These are phyloP conservation scores for Elaphurus davidianus DNA, from an alignment of 2,113 vertebrate species.

Conservation along the genomic window DNA sequence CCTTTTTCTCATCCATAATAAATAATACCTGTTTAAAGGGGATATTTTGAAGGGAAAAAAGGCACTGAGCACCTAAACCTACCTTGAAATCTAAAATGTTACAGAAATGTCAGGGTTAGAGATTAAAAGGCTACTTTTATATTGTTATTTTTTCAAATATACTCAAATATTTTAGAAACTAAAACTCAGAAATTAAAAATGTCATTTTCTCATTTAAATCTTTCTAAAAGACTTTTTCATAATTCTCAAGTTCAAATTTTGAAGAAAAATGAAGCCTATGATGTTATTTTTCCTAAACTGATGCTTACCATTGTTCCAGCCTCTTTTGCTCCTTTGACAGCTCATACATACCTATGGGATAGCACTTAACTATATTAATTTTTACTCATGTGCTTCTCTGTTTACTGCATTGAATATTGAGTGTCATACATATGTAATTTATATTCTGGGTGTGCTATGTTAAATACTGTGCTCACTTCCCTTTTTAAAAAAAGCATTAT, in stretches of 20 bases:
- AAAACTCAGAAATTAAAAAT: background rate
- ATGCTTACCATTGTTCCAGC: background rate
- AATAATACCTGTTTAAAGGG: background rate
- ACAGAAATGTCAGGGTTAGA: background rate
- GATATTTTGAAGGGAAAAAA: background rate
- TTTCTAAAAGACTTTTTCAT: background rate
- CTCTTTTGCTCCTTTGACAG: background rate
- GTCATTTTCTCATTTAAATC: background rate
- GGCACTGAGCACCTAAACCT: background rate
- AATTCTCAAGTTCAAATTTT: background rate
- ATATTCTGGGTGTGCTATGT: background rate
- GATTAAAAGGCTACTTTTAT: background rate
- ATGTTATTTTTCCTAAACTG: background rate
- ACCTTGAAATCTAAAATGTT: constrained; percentile 8
- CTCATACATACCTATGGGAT: background rate
- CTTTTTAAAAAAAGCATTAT: background rate
- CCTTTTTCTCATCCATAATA: background rate
- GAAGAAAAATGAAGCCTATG: background rate
- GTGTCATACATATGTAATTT: background rate
- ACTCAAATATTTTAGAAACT: background rate
- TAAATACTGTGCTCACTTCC: background rate
- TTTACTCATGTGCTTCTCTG: background rate
- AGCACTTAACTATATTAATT: background rate
- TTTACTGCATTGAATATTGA: background rate
- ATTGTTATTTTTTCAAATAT: background rate